Evolutionary conservation across 2,113 vertebrate species (phyloP).

Genomic region (Orthonyx spaldingii): DNA sequence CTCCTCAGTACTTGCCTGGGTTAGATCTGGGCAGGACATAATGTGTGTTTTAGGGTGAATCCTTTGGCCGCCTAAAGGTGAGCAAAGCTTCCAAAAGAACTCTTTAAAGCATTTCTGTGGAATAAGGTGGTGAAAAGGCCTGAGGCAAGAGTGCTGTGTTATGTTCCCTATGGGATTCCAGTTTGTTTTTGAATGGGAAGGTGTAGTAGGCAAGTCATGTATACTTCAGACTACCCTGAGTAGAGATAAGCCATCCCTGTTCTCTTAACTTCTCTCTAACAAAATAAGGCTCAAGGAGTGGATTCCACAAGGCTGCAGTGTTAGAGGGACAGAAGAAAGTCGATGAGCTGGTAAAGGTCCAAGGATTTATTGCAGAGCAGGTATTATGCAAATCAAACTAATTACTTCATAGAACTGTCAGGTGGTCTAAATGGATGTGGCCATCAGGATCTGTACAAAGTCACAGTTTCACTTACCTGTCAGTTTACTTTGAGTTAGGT

Average conservation of each 20-base stretch:
- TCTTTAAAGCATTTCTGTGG: not conserved
- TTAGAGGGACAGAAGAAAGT: not conserved
- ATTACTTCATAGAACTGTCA: not conserved
- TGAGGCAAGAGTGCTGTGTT: not conserved
- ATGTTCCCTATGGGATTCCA: not conserved
- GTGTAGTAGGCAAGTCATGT: fast-evolving
- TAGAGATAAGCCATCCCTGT: not conserved
- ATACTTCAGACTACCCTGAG: not conserved
- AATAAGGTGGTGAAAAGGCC: not conserved
- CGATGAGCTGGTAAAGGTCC: not conserved
- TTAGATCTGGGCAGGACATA: not conserved
- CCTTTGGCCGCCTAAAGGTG: not conserved
- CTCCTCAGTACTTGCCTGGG: not conserved
- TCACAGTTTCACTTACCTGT: not conserved
- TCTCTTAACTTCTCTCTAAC: not conserved
- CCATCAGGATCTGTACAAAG: not conserved
- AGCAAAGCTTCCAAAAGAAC: not conserved
- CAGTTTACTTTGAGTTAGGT: not conserved
- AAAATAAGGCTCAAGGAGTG: too few species aligned
- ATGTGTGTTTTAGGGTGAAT: not conserved
- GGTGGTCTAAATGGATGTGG: not conserved
- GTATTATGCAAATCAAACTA: not conserved
- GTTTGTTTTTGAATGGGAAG: not conserved
- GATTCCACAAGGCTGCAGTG: not conserved
- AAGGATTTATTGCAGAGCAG: not conserved